Evolutionary conservation across 23 tunicate species (phyloP), one percentile per base, ranked within the genome.

Genomic region (Styela clava): DNA sequence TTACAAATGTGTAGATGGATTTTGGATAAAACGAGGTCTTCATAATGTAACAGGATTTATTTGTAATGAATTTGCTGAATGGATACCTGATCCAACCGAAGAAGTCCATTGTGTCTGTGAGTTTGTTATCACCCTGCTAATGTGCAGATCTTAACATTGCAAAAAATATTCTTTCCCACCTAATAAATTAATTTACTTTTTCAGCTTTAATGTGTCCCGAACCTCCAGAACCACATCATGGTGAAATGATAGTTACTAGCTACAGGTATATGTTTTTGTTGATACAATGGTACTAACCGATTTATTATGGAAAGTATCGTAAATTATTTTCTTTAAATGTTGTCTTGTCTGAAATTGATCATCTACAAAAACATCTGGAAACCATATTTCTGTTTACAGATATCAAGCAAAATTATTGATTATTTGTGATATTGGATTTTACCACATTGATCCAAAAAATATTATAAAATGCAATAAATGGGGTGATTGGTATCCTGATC

Each of bases 11-110:
- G 21, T 24, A n/a, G 56, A 35, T 0, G 97, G 97, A 21, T 91
- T 30, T 63, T 91, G 97, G 97, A 86, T 91, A 16, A n/a, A 31
- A 64, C 74, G 83, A 24, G 97, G 97, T 1, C 26, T 82, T 19
- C 69, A 74, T 51, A 86, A 82, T 63, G 85, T 84, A 0, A 2
- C 84, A 3, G 82, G 79, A 24, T 86, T 82, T 32, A 52, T 28
- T 1, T 91, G 97, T 64, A 69, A 69, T 64, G 70, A 22, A 1
- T 0, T 36, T 37, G 89, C 79, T 33, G 22, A 33, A 18, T 90
- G 95, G 95, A 62, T 64, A 20, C 89, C 95, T 0, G 67, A 85
- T 82, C 95, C 95, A 35, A 26, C 31, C 30, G 85, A 65, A 63
- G 69, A 33, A 68, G 85, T 86, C 33, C 2, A 65, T 24, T 86